These are phyloP conservation scores for Limosa lapponica DNA, from an alignment of 2,797 vertebrate genomes.

Conservation along the genomic window DNA sequence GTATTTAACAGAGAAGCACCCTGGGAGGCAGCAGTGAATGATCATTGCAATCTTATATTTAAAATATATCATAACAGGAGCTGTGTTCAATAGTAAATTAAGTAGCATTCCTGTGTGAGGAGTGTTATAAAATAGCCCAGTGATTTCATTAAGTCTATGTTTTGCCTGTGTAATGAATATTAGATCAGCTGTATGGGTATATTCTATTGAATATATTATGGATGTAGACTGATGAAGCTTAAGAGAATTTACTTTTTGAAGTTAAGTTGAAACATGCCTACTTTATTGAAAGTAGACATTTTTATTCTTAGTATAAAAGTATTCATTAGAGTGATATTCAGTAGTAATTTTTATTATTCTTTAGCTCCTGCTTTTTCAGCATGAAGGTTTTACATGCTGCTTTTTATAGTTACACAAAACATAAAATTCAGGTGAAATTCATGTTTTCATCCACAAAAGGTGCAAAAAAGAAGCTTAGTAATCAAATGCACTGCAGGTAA, in stretches of 20 bases:
- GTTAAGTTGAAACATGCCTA: not conserved
- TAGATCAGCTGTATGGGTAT: not conserved
- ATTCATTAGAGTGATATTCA: not conserved
- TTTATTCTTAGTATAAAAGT: not conserved
- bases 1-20: not conserved
- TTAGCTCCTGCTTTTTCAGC: not conserved
- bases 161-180: not conserved
- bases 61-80: not conserved
- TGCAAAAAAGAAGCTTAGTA: not conserved
- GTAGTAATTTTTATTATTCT: not conserved
- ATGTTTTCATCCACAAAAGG: not conserved
- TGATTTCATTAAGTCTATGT: not conserved
- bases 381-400: not conserved
- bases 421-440: not conserved
- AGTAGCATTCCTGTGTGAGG: not conserved
- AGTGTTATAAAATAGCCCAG: not conserved
- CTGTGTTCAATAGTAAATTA: not conserved
- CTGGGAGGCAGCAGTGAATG: not conserved
- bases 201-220: not conserved
- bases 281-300: not conserved
- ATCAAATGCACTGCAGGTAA: not conserved
- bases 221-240: not conserved
- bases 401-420: not conserved
- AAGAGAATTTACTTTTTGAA: not conserved
- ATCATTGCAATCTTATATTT: not conserved